Conservation (phyloP, 2,797 vertebrate genomes). For the Sarcophilus harrisii region DNA sequence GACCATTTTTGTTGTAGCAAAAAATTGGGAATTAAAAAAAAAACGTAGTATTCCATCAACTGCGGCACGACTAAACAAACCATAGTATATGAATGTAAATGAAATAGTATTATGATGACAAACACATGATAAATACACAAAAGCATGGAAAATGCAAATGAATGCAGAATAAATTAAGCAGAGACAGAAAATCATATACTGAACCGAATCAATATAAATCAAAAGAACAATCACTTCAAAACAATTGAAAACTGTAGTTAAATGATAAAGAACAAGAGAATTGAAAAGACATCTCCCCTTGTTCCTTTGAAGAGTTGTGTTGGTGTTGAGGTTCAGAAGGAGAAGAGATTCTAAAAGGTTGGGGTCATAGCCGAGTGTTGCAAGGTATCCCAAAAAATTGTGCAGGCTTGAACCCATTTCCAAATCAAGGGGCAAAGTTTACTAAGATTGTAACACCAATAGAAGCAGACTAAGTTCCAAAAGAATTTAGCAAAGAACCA, state of each 20-base stretch:
- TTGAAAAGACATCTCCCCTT: not conserved
- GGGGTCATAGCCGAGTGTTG: no score
- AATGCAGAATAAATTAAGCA: not conserved
- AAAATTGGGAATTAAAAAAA: not conserved
- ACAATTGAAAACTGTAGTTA: not conserved
- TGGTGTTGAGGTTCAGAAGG: no score
- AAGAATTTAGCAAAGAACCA: no score
- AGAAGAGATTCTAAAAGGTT: no score
- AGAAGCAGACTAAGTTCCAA: no score
- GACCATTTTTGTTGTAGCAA: not conserved
- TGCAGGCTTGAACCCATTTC: no score
- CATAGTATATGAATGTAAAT: not conserved
- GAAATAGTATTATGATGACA: not conserved
- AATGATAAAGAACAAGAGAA: not conserved
- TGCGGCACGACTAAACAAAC: not conserved
- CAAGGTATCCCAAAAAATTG: no score
- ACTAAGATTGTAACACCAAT: no score
- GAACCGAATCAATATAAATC: not conserved
- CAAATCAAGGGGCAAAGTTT: no score
- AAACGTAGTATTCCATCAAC: not conserved
- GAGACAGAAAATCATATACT: not conserved
- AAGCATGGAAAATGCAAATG: not conserved
- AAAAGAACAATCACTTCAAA: not conserved
- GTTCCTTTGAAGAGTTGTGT: not conserved
- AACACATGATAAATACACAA: not conserved